Base-by-base conservation (phyloP, 1,140 invertebrate species). In the Brachionus rubens region DNA sequence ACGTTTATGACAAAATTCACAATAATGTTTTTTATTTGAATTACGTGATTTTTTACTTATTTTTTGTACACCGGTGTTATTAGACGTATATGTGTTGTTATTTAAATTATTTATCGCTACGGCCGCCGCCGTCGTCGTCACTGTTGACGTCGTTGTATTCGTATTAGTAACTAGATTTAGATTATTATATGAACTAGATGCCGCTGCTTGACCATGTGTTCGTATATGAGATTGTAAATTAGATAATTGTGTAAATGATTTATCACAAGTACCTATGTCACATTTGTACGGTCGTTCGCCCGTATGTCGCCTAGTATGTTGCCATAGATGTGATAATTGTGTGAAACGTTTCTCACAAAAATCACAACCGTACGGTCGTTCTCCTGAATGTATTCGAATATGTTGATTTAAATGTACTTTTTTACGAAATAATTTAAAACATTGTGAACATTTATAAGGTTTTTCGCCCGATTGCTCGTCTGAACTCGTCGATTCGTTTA, bases 301-400 rank as follows among this genome's bases (percentile, higher is more conserved):
- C 4, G 85, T 87, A 79, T 87, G 86, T n/a, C 90, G 90, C 81
- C 92, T 89, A 77, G 91, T 87, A 87, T 83, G 91, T 87, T 88
- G 92, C 89, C 85, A 89, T 85, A 88, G 89, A 82, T 94, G 95
- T 82, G 94, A 93, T 81, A 94, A 93, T 21, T 92, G 88, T 67
- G 93, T 94, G 82, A 97, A 96, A 80, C 93, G 91, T 52, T 92
- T 91, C 28, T 92, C 93, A 82, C 94, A 96, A 82, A 92, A 91
- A 80, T 95, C 94, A 78, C 84, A 85, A 77, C 84, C 84, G 77
- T 85, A 85, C 4, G 84, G 84, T 47, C 82, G 68, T 78, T 81
- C 79, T 28, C 83, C 83, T 59, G 54, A 76, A 76, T 84, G 83
- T 43, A 82, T 79, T 9, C 79, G 65, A 10, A 72, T 70, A 67